Evolutionary conservation across 2,888 invertebrate species (phyloP).

Genomic region (Epinotia demarniana): DNA sequence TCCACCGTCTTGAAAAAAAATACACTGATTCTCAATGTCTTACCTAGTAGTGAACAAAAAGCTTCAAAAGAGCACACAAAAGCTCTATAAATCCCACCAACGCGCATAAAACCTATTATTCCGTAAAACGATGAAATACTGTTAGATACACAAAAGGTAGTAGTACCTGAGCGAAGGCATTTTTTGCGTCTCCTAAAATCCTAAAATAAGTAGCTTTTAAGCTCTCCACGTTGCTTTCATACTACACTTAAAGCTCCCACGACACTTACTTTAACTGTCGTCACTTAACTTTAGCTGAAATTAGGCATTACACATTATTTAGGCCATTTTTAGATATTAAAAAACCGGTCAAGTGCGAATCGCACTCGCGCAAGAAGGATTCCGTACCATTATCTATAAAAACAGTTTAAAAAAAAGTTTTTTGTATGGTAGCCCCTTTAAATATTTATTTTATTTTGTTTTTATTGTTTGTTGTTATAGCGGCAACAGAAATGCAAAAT

Average conservation of each 20-base stretch:
- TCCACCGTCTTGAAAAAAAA: no score
- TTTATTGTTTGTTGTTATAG: no score
- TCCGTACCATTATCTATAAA: no score
- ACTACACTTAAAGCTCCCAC: conserved; percentile 4
- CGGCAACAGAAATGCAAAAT: no score
- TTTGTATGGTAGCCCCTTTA: no score
- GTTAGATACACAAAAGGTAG: not conserved
- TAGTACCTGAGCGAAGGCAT: not conserved
- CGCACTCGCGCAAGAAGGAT: no score
- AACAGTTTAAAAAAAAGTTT: no score
- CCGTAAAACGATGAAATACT: conserved; percentile 9
- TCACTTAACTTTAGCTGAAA: not conserved
- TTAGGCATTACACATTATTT: not conserved
- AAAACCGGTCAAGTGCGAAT: no score
- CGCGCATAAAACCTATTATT: not conserved
- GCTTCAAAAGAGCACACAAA: not conserved
- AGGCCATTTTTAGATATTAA: not conserved
- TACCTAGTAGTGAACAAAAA: no score
- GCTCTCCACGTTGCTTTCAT: conserved; percentile 8
- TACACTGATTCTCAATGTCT: no score
- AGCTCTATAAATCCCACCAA: conserved; percentile 1
- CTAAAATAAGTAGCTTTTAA: conserved; percentile 19
- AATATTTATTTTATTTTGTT: no score
- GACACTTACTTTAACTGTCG: not conserved
- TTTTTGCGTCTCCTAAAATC: not conserved